These are phyloP conservation scores for Chaetodon trifascialis DNA, from an alignment of 2,113 vertebrate species.

Conservation along the genomic window DNA sequence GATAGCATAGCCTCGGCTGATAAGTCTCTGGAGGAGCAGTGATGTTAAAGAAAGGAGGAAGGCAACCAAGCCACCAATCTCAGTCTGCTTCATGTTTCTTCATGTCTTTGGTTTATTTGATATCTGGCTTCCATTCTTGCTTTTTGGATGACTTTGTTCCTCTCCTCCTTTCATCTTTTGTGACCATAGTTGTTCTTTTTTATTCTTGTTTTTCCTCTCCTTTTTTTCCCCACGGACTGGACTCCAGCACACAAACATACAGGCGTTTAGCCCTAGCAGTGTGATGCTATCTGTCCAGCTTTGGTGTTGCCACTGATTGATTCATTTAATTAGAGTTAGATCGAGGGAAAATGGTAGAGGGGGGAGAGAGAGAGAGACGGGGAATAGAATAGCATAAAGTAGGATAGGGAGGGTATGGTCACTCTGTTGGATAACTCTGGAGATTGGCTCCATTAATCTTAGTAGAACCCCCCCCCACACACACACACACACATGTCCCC, in stretches of 20 bases:
- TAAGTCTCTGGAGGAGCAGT: conserved; percentile 38
- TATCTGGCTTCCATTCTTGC: background rate
- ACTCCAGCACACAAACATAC: conserved; percentile 26
- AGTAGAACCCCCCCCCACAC: conserved; percentile 27
- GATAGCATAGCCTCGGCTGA: conserved; percentile 55
- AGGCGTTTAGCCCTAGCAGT: conserved; percentile 28
- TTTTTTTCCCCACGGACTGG: background rate
- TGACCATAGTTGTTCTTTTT: conserved; percentile 23
- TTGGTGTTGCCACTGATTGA: conserved; percentile 82
- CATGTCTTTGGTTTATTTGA: conserved; percentile 5
- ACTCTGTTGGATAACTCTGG: conserved; percentile 75
- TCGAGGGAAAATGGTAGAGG: conserved; percentile 50
- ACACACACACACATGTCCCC: conserved; percentile 27
- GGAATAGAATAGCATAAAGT: conserved; percentile 56
- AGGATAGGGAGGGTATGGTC: conserved; percentile 68
- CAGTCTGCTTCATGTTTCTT: background rate
- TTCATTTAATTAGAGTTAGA: conserved; percentile 87
- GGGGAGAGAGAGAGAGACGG: conserved; percentile 35
- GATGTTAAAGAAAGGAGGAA: conserved; percentile 13
- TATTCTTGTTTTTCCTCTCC: conserved; percentile 13
- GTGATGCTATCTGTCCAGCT: conserved; percentile 79
- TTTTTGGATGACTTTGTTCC: conserved; percentile 10
- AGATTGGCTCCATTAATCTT: conserved; percentile 86
- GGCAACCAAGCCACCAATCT: background rate
- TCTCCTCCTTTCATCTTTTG: conserved; percentile 1